Percentiles rank a stretch among this genome's conserved stretches.
These are phyloP conservation scores for Calliopsis andreniformis DNA, from an alignment of 1,140 invertebrate species.

Conservation along the genomic window DNA sequence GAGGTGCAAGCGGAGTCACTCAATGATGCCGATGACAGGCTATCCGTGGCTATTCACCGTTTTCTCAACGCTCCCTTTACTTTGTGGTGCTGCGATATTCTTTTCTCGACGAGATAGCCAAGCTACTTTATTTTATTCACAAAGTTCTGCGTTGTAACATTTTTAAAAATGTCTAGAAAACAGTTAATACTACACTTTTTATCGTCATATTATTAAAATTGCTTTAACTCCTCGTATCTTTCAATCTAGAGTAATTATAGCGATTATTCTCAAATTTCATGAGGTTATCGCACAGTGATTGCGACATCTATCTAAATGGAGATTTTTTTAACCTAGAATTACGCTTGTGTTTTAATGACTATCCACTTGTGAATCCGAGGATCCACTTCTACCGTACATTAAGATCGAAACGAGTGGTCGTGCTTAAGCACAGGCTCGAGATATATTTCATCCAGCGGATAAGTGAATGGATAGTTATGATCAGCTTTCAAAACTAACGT, in stretches of 20 bases:
- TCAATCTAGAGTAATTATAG: background rate
- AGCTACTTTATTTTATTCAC: too few species aligned
- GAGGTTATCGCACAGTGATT: too few species aligned
- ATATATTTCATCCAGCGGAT: background rate
- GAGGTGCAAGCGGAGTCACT: constrained; percentile 76
- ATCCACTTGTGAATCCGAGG: background rate
- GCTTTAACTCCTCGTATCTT: too few species aligned
- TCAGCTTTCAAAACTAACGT: background rate
- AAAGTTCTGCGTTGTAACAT: too few species aligned
- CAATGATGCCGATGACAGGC: constrained; percentile 73
- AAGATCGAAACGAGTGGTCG: background rate
- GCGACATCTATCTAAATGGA: background rate
- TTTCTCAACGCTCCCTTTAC: constrained; percentile 45
- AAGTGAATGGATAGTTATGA: background rate
- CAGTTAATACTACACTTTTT: too few species aligned
- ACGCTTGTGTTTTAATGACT: background rate
- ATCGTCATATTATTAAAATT: too few species aligned
- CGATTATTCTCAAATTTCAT: too few species aligned
- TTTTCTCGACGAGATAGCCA: constrained; percentile 13
- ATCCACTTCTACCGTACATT: background rate
- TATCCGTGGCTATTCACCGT: constrained; percentile 54
- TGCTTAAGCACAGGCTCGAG: background rate
- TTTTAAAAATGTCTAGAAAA: too few species aligned
- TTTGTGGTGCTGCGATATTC: constrained; percentile 34
- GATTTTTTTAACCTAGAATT: background rate